Percentiles rank a stretch among this genome's conserved stretches.
Conservation (phyloP, 2,797 vertebrate genomes). For the Gallirallus australis region DNA sequence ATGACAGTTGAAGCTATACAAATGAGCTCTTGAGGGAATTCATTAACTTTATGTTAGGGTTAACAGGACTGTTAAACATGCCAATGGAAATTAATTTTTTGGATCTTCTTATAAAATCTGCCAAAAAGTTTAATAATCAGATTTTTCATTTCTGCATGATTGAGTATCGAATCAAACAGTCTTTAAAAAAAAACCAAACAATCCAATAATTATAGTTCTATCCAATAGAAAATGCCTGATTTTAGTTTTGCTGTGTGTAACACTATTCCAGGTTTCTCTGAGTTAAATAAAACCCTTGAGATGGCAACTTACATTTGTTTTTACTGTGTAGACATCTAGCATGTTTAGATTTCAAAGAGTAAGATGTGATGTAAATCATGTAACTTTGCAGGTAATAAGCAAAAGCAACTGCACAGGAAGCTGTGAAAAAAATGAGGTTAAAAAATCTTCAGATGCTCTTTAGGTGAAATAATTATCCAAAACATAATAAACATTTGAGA, state of each 20-base stretch:
- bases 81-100: constrained; percentile 22
- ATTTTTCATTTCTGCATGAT: background rate
- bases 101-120: constrained; percentile 28
- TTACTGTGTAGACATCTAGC: background rate
- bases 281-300: background rate
- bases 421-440: background rate
- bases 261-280: background rate
- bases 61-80: constrained; percentile 23
- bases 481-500: background rate
- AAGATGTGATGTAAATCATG: background rate
- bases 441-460: background rate
- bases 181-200: too few species aligned
- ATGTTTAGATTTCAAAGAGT: background rate
- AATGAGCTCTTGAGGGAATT: constrained; percentile 34
- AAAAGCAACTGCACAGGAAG: background rate
- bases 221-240: background rate
- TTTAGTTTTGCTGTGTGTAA: background rate
- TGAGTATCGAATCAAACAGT: background rate
- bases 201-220: background rate
- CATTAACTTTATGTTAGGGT: constrained; percentile 41
- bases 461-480: background rate
- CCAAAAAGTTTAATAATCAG: background rate
- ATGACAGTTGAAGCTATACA: background rate
- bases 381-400: background rate
- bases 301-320: background rate